Conservation (phyloP, 2,797 vertebrate genomes). For the Lophius americanus region DNA sequence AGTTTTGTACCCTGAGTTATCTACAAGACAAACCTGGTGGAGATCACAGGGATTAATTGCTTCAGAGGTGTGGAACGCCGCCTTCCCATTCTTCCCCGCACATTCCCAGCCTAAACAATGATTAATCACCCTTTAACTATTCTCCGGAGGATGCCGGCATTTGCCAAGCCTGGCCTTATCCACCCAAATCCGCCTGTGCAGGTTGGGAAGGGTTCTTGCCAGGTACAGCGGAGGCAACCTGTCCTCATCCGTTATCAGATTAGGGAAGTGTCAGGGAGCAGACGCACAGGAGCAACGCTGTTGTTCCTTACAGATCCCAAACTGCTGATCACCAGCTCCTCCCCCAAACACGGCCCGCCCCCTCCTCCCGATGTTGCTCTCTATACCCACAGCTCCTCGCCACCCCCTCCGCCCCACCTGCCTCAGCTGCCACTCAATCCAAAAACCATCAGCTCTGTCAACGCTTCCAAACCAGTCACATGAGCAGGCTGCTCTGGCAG, state of each 20-base stretch:
- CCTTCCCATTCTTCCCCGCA: conserved; percentile 96
- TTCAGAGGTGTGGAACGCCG: conserved; percentile 99
- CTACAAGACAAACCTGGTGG: conserved; percentile 99
- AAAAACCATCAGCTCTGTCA: conserved; percentile 51
- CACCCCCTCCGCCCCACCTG: conserved; percentile 17
- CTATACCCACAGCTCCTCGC: conserved; percentile 13
- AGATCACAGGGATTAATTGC: conserved; percentile 99
- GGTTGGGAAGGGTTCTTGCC: conserved; percentile 83
- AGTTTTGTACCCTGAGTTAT: conserved; percentile 99
- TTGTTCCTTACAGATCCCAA: conserved; percentile 76
- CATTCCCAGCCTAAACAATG: conserved; percentile 99
- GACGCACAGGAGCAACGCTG: conserved; percentile 84
- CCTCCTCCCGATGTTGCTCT: conserved; percentile 8
- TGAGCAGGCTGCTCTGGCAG: conserved; percentile 57
- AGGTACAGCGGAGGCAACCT: conserved; percentile 92
- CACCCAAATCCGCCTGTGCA: conserved; percentile 92
- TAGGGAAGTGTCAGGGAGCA: conserved; percentile 93
- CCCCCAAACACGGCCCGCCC: conserved; percentile 18
- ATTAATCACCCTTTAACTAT: conserved; percentile 99
- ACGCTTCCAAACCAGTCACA: conserved; percentile 56
- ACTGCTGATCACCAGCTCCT: conserved; percentile 46
- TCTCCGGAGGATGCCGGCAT: conserved; percentile 95
- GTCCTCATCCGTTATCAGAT: conserved; percentile 99
- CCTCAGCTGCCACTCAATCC: conserved; percentile 69
- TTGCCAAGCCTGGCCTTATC: conserved; percentile 99